These are phyloP conservation scores for Trididemnum clinides DNA, from an alignment of 23 tunicate species.

Conservation along the genomic window DNA sequence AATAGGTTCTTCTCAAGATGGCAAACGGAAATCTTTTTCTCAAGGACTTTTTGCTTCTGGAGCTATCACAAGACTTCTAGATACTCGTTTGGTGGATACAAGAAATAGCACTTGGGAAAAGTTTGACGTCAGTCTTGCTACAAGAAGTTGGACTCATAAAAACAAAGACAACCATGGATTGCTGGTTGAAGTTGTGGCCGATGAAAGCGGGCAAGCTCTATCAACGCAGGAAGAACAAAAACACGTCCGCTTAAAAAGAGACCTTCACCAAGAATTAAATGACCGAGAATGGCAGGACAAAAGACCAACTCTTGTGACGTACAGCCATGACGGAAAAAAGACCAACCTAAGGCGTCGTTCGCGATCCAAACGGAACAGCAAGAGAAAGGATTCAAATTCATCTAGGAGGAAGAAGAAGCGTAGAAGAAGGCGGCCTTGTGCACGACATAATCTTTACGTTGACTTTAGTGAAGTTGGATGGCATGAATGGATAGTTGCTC, in stretches of 20 bases:
- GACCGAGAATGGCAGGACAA: constrained; percentile 70
- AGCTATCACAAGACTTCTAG: constrained; percentile 70
- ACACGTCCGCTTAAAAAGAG: constrained; percentile 81
- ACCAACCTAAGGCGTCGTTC: constrained; percentile 48
- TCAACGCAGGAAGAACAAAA: constrained; percentile 28
- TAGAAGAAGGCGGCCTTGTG: constrained; percentile 47
- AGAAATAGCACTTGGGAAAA: constrained; percentile 88
- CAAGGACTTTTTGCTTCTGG: neutral
- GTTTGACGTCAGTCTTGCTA: constrained; percentile 70
- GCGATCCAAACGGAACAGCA: constrained; percentile 31
- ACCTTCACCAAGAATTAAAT: constrained; percentile 24
- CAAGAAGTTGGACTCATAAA: constrained; percentile 45
- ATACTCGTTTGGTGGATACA: constrained; percentile 66
- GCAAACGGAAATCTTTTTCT: neutral
- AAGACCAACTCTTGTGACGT: constrained; percentile 69
- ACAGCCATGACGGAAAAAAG: constrained; percentile 76
- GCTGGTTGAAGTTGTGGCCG: constrained; percentile 64
- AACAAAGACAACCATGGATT: constrained; percentile 72
- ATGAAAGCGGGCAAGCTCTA: constrained; percentile 15
- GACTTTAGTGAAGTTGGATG: constrained; percentile 85
- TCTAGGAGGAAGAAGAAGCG: constrained; percentile 48
- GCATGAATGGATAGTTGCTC: constrained; percentile 94
- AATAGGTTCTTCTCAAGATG: neutral
- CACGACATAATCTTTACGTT: constrained; percentile 75
- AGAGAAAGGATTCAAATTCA: constrained; percentile 24